Base-by-base conservation (phyloP, 2,888 invertebrate genomes). In the Tetragnatha montana region DNA sequence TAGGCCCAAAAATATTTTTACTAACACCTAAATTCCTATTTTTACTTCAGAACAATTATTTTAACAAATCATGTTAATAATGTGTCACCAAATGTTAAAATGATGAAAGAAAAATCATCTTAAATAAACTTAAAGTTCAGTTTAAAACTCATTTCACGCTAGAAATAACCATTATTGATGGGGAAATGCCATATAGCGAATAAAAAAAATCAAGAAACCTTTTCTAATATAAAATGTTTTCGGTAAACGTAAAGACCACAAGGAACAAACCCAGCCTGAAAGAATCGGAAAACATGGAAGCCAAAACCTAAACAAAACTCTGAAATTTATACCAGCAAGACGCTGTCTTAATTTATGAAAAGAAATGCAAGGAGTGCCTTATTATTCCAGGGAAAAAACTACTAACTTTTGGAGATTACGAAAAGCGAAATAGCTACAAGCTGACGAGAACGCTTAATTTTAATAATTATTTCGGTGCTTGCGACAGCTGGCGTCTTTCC, bases 371-470 rank as follows among this genome's bases (percentile, higher is more conserved):
- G 19, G 75, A 75, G n/a, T 75, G 83, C 71, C 35, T 81, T 73
- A 68, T 75, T 81, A 87, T 81, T 35, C 80, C 10, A 49, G 80
- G 68, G 50, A 8, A 10, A 14, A 80, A 22, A 75, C 10, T 17
- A 47, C 75, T 75, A 80, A 51, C 6, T 70, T 47, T 8, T 60
- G 60, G 17, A 71, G 35, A 71, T 60, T 69, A 70, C 68, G n/a
- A 49, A 50, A 74, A 74, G 70, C 10, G 70, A 70, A 76, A 87
- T 87, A 82, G 75, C 76, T 78, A 19, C 81, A 87, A 87, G 87
- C 87, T 87, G 87, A 51, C 82, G 82, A 87, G 51, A 69, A 51
- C 35, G 75, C 82, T 87, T 82, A 82, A 87, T 87, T 87, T 87
- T 82, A 82, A 87, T 87, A 87, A 87, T 87, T 87, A 87, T 87